Evolutionary conservation across 2,113 vertebrate species (phyloP).

Genomic region (Cephalopterus ornatus): DNA sequence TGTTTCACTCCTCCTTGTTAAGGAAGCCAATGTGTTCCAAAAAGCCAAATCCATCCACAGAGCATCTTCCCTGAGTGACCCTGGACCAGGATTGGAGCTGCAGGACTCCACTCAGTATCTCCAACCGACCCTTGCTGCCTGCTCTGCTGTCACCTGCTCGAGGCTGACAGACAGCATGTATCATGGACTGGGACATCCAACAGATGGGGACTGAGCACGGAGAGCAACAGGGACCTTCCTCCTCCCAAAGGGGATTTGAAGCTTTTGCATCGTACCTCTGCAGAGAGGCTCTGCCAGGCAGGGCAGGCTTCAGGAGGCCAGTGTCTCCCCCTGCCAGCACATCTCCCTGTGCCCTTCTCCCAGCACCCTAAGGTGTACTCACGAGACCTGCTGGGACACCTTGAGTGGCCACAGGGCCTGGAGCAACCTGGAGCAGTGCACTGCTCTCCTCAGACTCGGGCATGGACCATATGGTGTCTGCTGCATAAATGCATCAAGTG

Average conservation of each 20-base stretch:
- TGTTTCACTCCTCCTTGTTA: not conserved
- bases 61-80: not conserved
- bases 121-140: accelerated
- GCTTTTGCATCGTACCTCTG: accelerated
- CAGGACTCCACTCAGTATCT: not conserved
- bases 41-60: not conserved
- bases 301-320: not conserved
- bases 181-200: accelerated
- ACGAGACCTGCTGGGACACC: not conserved
- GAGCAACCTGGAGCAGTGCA: not conserved
- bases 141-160: not conserved
- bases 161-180: not conserved
- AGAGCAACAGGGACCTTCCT: not conserved
- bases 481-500: not conserved
- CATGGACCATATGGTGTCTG: not conserved
- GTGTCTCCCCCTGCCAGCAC: not conserved
- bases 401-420: accelerated
- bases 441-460: not conserved
- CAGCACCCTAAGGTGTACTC: not conserved
- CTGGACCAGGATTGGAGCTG: accelerated
- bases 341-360: accelerated
- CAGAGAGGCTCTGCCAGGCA: not conserved
- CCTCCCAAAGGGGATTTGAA: not conserved
- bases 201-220: accelerated
- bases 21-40: not conserved